phyloP scores from a whole-genome alignment of 2,113 vertebrate species.

The Oncorhynchus gorbuscha region DNA sequence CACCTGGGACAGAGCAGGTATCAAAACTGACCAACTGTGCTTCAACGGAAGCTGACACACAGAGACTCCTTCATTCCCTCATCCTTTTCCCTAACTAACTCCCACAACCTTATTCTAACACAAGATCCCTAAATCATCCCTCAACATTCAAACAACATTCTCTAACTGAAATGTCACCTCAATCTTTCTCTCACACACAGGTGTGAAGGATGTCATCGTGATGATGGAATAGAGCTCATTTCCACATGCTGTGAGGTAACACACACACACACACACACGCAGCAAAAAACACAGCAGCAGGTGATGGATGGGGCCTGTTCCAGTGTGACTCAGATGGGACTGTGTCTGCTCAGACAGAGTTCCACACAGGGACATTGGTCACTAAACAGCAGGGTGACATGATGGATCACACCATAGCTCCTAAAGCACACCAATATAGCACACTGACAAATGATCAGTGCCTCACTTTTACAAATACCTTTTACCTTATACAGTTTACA shows the following conservation, averaged over 20 bases:
- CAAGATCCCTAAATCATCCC: background rate
- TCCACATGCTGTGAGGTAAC: background rate
- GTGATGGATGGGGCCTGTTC: conserved; percentile 28
- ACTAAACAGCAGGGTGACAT: conserved; percentile 38
- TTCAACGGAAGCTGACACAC: conserved; percentile 8
- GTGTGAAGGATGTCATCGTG: no score
- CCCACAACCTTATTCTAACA: background rate
- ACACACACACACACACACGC: background rate
- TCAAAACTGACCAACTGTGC: background rate
- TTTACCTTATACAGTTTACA: conserved; percentile 19
- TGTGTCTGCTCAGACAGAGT: conserved; percentile 20
- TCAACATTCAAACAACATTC: background rate
- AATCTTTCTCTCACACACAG: no score
- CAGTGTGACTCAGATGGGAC: conserved; percentile 10
- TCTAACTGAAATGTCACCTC: no score
- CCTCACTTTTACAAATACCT: conserved; percentile 21
- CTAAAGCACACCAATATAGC: conserved; percentile 45
- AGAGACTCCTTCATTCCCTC: background rate
- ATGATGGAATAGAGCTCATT: no score
- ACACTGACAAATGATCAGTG: conserved; percentile 37
- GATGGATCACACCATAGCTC: conserved; percentile 37
- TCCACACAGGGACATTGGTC: conserved; percentile 43
- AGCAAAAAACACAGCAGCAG: background rate
- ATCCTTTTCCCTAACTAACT: background rate
- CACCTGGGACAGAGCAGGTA: background rate